Conservation (phyloP, 2,888 invertebrate genomes). For the Ormyrus thymus region DNA sequence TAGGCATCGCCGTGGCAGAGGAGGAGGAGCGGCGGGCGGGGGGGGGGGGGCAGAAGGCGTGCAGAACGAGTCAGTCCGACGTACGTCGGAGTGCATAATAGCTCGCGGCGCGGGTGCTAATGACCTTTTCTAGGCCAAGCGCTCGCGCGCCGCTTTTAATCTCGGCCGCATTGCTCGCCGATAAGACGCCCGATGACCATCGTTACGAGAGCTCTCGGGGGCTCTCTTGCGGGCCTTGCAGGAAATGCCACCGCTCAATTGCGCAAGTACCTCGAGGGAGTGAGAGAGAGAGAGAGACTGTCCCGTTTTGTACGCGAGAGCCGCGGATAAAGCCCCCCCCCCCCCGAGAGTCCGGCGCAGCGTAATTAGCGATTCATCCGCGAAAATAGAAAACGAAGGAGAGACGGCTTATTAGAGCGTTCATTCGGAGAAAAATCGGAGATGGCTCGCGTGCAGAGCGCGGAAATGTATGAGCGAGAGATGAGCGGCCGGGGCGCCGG, state of each 20-base stretch:
- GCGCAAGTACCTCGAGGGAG: neutral
- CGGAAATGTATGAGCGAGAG: constrained; percentile 24
- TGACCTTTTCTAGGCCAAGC: constrained; percentile 64
- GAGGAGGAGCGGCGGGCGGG: neutral
- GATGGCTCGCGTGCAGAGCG: neutral
- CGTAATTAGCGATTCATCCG: neutral
- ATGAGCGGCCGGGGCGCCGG: neutral
- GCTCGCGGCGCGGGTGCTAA: constrained; percentile 59
- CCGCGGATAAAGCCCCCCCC: too few relatives aligned
- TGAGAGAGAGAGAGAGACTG: too few relatives aligned
- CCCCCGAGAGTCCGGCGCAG: too few relatives aligned
- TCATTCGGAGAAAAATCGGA: constrained; percentile 18
- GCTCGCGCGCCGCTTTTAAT: constrained; percentile 60
- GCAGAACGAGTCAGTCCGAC: too few relatives aligned
- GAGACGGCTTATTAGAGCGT: constrained; percentile 37
- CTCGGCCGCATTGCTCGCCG: constrained; percentile 36
- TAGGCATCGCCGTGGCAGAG: neutral
- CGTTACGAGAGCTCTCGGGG: constrained; percentile 12
- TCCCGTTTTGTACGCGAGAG: too few relatives aligned
- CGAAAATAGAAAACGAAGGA: neutral
- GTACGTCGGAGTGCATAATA: neutral
- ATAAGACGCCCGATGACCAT: constrained; percentile 36
- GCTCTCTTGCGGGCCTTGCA: constrained; percentile 26
- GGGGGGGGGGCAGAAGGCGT: too few relatives aligned
- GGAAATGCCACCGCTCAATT: constrained; percentile 40